Evolutionary conservation across 2,888 invertebrate genomes (phyloP).

Genomic region (Nebria salina): DNA sequence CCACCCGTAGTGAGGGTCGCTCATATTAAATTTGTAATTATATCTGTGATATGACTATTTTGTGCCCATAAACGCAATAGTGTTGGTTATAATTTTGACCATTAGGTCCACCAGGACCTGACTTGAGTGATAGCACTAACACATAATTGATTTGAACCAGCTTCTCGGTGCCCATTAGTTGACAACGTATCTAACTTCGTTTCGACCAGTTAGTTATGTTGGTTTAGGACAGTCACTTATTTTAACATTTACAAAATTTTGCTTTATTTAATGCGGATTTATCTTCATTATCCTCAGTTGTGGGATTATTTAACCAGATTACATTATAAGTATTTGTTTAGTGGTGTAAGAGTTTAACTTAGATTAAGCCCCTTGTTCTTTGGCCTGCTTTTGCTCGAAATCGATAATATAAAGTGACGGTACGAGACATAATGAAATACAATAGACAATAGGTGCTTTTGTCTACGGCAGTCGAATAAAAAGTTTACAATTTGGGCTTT

Average conservation of each 20-base stretch:
- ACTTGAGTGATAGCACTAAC: background rate
- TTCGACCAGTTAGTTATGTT: background rate
- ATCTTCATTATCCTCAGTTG: background rate
- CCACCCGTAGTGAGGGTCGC: background rate
- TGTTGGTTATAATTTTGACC: background rate
- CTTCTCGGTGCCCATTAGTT: background rate
- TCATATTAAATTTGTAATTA: background rate
- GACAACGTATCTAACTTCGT: background rate
- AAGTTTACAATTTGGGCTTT: no score
- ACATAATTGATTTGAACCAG: background rate
- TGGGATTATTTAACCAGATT: background rate
- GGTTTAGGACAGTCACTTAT: background rate
- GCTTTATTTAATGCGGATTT: background rate
- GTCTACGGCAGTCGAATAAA: no score
- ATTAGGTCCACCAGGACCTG: background rate
- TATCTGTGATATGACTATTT: background rate
- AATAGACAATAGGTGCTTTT: no score
- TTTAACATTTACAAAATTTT: background rate
- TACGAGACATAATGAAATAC: no score
- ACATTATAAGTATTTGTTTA: background rate
- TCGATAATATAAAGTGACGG: no score
- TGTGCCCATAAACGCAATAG: background rate
- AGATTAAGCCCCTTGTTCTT: background rate
- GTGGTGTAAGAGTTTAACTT: background rate
- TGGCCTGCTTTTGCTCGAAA: no score